Conservation (phyloP, 1,140 invertebrate species). For the Thereuonema tuberculata region DNA sequence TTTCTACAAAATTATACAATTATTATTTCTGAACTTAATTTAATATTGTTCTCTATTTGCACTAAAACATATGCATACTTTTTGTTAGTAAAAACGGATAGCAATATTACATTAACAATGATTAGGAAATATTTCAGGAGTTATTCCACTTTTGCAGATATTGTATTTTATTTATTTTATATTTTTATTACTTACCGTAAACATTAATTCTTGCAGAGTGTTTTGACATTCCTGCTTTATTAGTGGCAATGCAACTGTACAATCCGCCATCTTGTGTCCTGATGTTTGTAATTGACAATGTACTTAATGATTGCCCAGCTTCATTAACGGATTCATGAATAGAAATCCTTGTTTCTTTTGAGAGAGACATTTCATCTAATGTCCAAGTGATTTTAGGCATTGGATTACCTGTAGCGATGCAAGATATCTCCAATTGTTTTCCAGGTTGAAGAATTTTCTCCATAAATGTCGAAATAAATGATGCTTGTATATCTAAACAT, state of each 20-base stretch:
- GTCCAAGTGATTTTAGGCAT: slow-evolving; percentile 43
- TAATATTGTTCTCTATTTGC: no score
- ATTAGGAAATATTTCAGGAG: no score
- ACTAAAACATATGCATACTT: no score
- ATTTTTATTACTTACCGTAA: background rate
- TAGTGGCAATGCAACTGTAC: background rate
- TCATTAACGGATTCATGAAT: slow-evolving; percentile 25
- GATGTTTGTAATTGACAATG: slow-evolving; percentile 35
- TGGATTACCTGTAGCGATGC: slow-evolving; percentile 78
- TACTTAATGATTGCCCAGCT: slow-evolving; percentile 29
- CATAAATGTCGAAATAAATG: slow-evolving; percentile 45
- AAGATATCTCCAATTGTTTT: slow-evolving; percentile 73
- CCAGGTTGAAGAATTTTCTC: slow-evolving; percentile 80
- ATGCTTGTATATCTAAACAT: slow-evolving; percentile 29
- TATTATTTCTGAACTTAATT: no score
- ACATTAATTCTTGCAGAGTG: slow-evolving; percentile 5
- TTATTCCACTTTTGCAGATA: background rate
- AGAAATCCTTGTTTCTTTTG: slow-evolving; percentile 16
- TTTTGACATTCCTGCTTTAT: background rate
- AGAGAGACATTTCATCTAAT: slow-evolving; percentile 27
- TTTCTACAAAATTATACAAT: no score
- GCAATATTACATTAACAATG: no score
- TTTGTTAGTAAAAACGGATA: no score
- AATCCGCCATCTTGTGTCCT: slow-evolving; percentile 33
- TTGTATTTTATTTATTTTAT: background rate